Base-by-base conservation (phyloP, 2,888 invertebrate genomes). In the Amaurobius ferox region DNA sequence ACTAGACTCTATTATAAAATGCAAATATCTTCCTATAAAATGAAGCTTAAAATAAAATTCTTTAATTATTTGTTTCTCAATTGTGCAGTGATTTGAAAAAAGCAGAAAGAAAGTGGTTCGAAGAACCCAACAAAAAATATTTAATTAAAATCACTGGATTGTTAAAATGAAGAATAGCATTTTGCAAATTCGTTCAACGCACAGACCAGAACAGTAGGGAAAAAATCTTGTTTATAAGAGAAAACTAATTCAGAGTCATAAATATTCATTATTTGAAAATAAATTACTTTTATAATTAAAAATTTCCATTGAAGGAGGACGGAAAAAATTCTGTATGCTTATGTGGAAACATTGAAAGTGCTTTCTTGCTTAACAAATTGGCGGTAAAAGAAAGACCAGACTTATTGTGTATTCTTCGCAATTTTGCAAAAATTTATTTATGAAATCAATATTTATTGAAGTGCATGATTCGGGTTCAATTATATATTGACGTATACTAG, bases 251-350 rank as follows among this genome's bases (percentile, higher is more conserved):
- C 72, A 73, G 44, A 73, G 55, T 72, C 73, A 80, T 80, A 72
- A 73, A 80, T 80, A 80, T 73, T 80, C 80, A 80, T 80, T 67
- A 73, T 72, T 66, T 23, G 44, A 48, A 80, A 80, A 67, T 64
- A 72, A 73, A 80, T 80, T 55, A 39, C 48, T 13, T 80, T 73
- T 73, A 73, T 80, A 80, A 80, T 80, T 80, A 80, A 73, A 73
- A 73, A 73, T 73, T 67, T 30, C 23, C 30, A 19, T 29, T 67
- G n/a, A 2, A 16, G 11, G 28, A 64, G 39, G 29, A 19, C 35
- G 29, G 66, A 13, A 67, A 35, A 72, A 44, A 68, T 13, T 71
- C 44, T 44, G 64, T 71, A 40, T 19, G 9, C n/a, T 35, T 64
- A 29, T n/a, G 64, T 29, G 64, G 0, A 13, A 64, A 64, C 6